Evolutionary conservation across 2,797 vertebrate species (phyloP), one percentile per base, ranked within the genome.

Genomic region (Phyllotis vaccarum): DNA sequence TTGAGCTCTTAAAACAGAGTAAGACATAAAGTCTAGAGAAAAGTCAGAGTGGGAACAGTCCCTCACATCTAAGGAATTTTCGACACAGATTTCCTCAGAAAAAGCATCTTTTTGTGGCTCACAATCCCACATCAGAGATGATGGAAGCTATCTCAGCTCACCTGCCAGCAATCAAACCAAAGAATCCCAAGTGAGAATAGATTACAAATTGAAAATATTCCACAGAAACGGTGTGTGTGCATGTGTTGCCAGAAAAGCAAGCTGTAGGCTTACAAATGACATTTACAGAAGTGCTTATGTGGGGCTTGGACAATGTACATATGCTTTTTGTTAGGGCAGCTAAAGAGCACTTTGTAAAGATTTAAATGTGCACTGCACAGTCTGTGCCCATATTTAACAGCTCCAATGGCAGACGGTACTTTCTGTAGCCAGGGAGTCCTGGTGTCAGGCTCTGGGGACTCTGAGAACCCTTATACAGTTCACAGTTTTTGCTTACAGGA

Each of bases 401-500:
- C 54, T 82, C 56, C 85, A 78, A 64, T 14, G 91, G 94, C 83
- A 98, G 94, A 62, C 14, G 27, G 96, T 83, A 88, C 97, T 97
- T 96, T 94, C 96, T 95, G 82, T 54, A 3, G 24, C 40, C 24
- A 14, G 72, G 37, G 76, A 92, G 95, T 97, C 95, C 95, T 83
- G 88, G 81, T 91, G 76, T 49, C 85, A 56, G 64, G 94, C 60
- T 19, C 24, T 27, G 37, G 87, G 80, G 97, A 95, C 95, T 93
- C 66, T 9, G 49, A 95, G 93, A 79, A 90, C 54, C 82, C 31
- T 75, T 96, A 92, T 86, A 31, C 75, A 95, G 97, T 92, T 96
- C 97, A 34, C 86, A 87, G 89, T 78, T 92, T 78, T 92, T 79
- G 90, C 21, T 82, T 79, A 79, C 60, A 56, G 60, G 21, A 75